phyloP scores from a whole-genome alignment of 2,113 vertebrate species.

The Aspiorhynchus laticeps region DNA sequence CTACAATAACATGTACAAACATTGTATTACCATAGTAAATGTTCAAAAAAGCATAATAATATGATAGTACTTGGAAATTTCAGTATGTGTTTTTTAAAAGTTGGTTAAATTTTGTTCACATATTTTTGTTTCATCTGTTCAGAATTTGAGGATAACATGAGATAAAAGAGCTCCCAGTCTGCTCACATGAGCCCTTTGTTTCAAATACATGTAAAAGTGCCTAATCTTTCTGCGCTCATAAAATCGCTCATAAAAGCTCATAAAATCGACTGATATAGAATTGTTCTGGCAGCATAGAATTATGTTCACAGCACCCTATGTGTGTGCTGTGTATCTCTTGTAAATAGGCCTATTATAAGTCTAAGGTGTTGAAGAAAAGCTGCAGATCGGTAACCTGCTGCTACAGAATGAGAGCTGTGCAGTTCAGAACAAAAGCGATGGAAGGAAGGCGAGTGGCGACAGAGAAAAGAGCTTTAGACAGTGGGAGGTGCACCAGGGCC shows the following conservation, averaged over 20 bases:
- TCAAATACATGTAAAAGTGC: not conserved
- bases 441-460: constrained; percentile 33
- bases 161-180: not conserved
- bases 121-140: not conserved
- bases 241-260: too few relatives aligned
- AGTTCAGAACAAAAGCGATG: constrained; percentile 49
- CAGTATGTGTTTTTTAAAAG: not conserved
- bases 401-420: constrained; percentile 51
- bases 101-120: constrained; percentile 14
- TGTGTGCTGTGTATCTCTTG: constrained; percentile 34
- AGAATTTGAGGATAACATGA: not conserved
- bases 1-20: not conserved
- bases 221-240: constrained; percentile 32
- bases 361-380: constrained; percentile 48
- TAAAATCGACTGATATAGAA: constrained; percentile 48
- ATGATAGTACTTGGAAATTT: not conserved
- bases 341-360: constrained; percentile 55
- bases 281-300: constrained; percentile 29
- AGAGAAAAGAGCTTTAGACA: constrained; percentile 50
- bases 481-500: constrained; percentile 53
- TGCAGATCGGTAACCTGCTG: constrained; percentile 49
- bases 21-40: not conserved
- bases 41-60: not conserved
- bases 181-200: constrained; percentile 18
- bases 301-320: too few relatives aligned